Base-by-base conservation (phyloP, 2,113 vertebrate species). In the Mirounga angustirostris region DNA sequence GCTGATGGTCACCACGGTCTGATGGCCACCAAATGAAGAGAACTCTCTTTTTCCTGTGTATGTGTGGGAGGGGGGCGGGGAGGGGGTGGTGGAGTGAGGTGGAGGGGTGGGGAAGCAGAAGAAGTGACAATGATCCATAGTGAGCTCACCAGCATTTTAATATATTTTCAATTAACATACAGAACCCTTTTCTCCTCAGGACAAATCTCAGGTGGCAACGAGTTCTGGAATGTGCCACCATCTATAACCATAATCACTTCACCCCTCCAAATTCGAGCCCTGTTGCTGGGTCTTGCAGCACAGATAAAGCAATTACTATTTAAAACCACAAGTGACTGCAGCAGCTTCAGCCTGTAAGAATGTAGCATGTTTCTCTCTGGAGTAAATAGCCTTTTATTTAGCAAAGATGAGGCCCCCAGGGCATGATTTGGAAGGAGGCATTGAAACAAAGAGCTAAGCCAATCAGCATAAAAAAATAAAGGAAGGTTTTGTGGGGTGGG, bases 301-400 rank as follows among this genome's bases (percentile, higher is more conserved):
- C 78, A 94, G 67, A 73, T 78, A 95, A 94, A 89, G 46, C 96
- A 94, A 79, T 97, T 97, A 80, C 91, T 89, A 89, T 97, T 95
- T 97, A 73, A 97, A 94, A 92, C 40, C 81, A 89, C 71, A 50
- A 94, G 94, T 89, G 94, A 92, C 69, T 93, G 40, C 0, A 0
- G 85, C 94, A 89, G 65, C 50, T 97, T 83, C 67, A 85, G 94
- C 65, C 81, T 89, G 36, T 59, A 81, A 97, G 65, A 65, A 97
- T 96, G 80, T 54, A 94, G 91, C 93, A 61, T 95, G 94, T 97
- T 97, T 98, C 92, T 97, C 94, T 95, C 90, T 96, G 95, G 92
- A 98, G 95, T 97, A 96, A 98, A 97, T 93, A 94, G 96, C 93
- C 80, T 97, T 97, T 97, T 97, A 97, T 98, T 98, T 97, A 94